phyloP scores from a whole-genome alignment of 2,888 invertebrate genomes.

The Caenorhabditis doughertyi region DNA sequence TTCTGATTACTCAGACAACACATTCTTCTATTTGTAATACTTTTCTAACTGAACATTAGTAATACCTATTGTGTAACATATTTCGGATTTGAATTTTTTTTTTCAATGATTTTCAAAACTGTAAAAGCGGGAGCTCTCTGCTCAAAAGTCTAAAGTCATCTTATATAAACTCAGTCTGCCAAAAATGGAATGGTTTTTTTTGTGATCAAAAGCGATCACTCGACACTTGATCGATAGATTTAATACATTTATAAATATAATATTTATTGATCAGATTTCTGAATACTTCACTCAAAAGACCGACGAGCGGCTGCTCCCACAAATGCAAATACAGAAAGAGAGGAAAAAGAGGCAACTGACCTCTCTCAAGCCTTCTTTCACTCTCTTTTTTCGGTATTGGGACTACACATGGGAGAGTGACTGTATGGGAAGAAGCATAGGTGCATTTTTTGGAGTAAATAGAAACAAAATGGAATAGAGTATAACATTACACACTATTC shows the following conservation, averaged over 20 bases:
- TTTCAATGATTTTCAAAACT: too few relatives aligned
- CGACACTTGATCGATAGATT: conserved; percentile 28
- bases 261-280: conserved; percentile 46
- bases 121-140: too few relatives aligned
- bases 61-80: not conserved
- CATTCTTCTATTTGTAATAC: not conserved
- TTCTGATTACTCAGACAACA: conserved; percentile 20
- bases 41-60: not conserved
- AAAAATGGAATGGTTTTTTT: not conserved
- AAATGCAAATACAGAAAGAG: conserved; percentile 47
- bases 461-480: conserved; percentile 15
- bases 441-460: conserved; percentile 6
- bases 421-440: conserved; percentile 36
- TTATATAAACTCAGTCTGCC: too few relatives aligned
- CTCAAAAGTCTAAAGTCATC: not conserved
- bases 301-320: conserved; percentile 42
- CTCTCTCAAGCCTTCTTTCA: conserved; percentile 5
- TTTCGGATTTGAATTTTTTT: too few relatives aligned
- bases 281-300: conserved; percentile 45
- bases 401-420: conserved; percentile 39
- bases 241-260: conserved; percentile 30
- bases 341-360: conserved; percentile 34
- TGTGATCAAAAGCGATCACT: conserved; percentile 15
- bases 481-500: conserved; percentile 25
- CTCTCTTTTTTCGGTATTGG: conserved; percentile 39